Evolutionary conservation across 30 jellyfish, hydroid and myxozoan species (phyloP), one percentile per base, ranked within the genome.

Genomic region (Clytia hemisphaerica): DNA sequence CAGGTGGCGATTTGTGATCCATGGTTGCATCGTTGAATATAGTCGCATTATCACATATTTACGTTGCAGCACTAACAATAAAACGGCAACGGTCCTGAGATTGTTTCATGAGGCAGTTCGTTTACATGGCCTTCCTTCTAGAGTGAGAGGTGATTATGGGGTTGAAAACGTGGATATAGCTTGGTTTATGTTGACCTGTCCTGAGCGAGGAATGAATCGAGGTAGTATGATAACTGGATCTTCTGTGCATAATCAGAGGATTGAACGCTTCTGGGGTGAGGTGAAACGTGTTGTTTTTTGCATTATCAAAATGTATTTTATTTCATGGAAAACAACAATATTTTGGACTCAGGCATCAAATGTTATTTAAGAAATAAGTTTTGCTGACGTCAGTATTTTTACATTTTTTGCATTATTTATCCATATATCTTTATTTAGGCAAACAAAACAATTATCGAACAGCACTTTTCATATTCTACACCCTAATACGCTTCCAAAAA

Each of bases 71-170:
- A 35, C 40, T 9, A 73, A 77, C 57, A 65, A 77, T 48, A 37
- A 61, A 33, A 67, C 91, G 25, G 82, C 37, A 28, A 77, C 91
- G 21, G 91, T 77, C 50, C 22, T 62, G 31, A 36, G 51, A 16
- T 67, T 77, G 2, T 77, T 77, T 33, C 45, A 63, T 45, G 32
- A 26, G 9, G 82, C 83, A 34, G 76, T 65, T 19, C 19, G 34
- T n/a, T 50, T 21, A 28, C 53, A 77, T 54, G 91, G 83, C 37
- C 49, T 63, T 4, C 91, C 83, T 37, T 61, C 83, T 33, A 45
- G 91, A 24, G 91, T 77, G 31, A 27, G 83, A 34, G 46, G 75
- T n/a, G 91, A 77, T 32, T 67, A 53, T 25, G 82, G 91, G 2
- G 51, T 65, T 32, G 91, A 77, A 40, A 77, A 77, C 49, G 82